Base-by-base conservation (phyloP, 1,140 invertebrate species). In the Teleogryllus occipitalis region DNA sequence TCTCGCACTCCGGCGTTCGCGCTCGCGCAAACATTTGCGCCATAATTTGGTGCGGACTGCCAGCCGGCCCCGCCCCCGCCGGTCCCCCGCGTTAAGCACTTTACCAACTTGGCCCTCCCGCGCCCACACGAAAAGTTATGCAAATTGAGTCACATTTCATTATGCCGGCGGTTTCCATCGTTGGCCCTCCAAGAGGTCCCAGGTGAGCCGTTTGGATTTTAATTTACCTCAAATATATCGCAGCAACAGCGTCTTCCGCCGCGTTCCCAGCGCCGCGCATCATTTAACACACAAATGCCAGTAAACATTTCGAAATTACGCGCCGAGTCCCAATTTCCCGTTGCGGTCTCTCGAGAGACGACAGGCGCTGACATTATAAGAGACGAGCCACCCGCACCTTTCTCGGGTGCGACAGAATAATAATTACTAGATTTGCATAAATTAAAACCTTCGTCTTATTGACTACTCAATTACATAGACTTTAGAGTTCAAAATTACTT, bases 391-490 rank as follows among this genome's bases (percentile, higher is more conserved):
- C 27, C 27, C 27, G 27, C 3, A 65, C 18, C 54, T 65, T 65
- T 65, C 18, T 65, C 54, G 27, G 27, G 27, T 7, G 10, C 54
- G 54, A 65, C 10, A 65, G 54, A 65, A 65, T 65, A 10, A 65
- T 65, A 65, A 65, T 65, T 65, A 65, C 54, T 65, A 65, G 54
- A 65, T 65, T 65, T 65, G 54, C 54, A 65, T 65, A 14, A 65
- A 65, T 65, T 65, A 10, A 65, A 18, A 65, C 18, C 10, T 2
- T 65, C 54, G 54, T 65, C 18, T 65, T 65, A 65, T 65, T 18
- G 54, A 65, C 54, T 65, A 14, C 54, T 65, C 54, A 65, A 65
- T 65, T 65, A 65, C 10, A 65, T 65, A 65, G 54, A 14, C 54
- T 39, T 39, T 65, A 18, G 18, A 65, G 54, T 65, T 65, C 54